Conservation (phyloP, 1,140 invertebrate species). For the Zaprionus ghesquierei region DNA sequence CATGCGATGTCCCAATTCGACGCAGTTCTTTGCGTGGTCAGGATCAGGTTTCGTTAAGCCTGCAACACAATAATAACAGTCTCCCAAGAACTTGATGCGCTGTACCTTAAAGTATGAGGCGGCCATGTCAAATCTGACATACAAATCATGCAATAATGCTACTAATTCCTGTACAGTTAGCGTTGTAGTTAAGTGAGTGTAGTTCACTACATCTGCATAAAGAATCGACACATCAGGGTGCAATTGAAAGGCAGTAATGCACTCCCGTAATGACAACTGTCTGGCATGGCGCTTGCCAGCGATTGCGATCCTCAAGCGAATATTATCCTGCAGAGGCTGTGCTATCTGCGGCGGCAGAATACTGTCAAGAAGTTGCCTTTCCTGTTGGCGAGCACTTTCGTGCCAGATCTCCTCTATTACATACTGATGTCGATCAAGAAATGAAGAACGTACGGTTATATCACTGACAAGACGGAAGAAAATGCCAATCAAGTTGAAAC, state of each 20-base stretch:
- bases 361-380: slow-evolving; percentile 92
- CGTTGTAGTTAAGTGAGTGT: slow-evolving; percentile 93
- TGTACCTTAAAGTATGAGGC: slow-evolving; percentile 88
- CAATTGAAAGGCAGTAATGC: slow-evolving; percentile 92
- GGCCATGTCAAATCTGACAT: slow-evolving; percentile 95
- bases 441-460: slow-evolving; percentile 92
- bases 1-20: slow-evolving; percentile 94
- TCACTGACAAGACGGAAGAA: slow-evolving; percentile 94
- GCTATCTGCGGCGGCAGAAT: slow-evolving; percentile 94
- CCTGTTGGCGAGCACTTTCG: slow-evolving; percentile 91
- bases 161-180: slow-evolving; percentile 92
- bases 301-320: slow-evolving; percentile 87
- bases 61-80: slow-evolving; percentile 96
- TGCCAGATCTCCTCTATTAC: slow-evolving; percentile 92
- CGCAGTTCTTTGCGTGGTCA: slow-evolving; percentile 93
- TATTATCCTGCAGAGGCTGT: slow-evolving; percentile 89
- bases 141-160: slow-evolving; percentile 95
- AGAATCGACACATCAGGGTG: slow-evolving; percentile 95
- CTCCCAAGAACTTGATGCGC: slow-evolving; percentile 95
- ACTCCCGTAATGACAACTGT: too few species aligned
- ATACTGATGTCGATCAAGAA: slow-evolving; percentile 92
- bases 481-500: slow-evolving; percentile 91
- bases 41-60: slow-evolving; percentile 89
- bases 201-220: slow-evolving; percentile 98
- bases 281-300: neutral